A percentile compares a stretch with the other conserved stretches of the same genome.
These are phyloP conservation scores for Threskiornis aethiopicus DNA, from an alignment of 2,797 vertebrate species.

Conservation along the genomic window DNA sequence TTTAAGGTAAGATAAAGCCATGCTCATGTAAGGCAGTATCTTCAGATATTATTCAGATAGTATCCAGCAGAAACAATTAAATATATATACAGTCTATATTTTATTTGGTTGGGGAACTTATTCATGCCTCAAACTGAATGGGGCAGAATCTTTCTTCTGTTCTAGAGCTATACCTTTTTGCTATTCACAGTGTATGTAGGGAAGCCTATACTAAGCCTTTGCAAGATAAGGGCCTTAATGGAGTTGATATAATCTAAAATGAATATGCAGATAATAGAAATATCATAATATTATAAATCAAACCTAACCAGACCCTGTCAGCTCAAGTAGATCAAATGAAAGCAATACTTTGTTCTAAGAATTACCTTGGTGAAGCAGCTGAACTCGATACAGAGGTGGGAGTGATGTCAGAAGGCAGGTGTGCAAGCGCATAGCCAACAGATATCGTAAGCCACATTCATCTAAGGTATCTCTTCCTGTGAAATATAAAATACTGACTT, in stretches of 20 bases:
- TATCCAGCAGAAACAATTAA: background rate
- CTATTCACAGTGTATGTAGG: background rate
- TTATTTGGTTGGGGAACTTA: background rate
- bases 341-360: background rate
- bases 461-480: slow-evolving; percentile 94
- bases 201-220: background rate
- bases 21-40: background rate
- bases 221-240: background rate
- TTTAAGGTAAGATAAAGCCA: background rate
- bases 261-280: background rate
- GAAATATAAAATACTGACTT: slow-evolving; percentile 8
- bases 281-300: background rate
- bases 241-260: background rate
- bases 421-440: slow-evolving; percentile 95
- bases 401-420: slow-evolving; percentile 96
- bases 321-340: background rate
- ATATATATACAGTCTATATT: background rate
- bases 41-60: too few species aligned
- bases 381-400: slow-evolving; percentile 93
- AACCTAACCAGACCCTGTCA: background rate
- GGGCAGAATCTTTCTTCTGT: background rate
- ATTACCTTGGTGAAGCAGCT: slow-evolving; percentile 98
- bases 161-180: background rate
- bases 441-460: slow-evolving; percentile 93
- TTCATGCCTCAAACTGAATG: background rate